A percentile compares a stretch with the other conserved stretches of the same genome.
phyloP scores from a whole-genome alignment of 1,140 invertebrate genomes.

The Mactra quadrangularis region DNA sequence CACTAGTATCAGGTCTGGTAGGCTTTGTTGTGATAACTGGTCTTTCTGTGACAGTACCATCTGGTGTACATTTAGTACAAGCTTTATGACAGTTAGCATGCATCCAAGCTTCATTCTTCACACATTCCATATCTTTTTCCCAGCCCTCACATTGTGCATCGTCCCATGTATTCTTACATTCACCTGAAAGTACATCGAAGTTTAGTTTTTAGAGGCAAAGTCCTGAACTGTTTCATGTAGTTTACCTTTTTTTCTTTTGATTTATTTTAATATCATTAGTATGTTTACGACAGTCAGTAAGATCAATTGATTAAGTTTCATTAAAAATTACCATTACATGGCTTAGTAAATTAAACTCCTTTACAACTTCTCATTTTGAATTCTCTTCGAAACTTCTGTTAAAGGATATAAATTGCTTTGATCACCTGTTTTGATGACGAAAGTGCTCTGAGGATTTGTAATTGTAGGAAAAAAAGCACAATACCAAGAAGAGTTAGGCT shows the following conservation, averaged over 20 bases:
- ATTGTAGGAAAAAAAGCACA: too few relatives aligned
- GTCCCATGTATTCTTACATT: conserved; percentile 59
- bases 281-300: not conserved
- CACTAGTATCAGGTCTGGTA: not conserved
- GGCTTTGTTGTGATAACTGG: not conserved
- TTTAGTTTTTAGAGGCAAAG: not conserved
- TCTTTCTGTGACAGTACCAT: not conserved
- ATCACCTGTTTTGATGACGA: too few relatives aligned
- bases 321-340: too few relatives aligned
- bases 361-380: too few relatives aligned
- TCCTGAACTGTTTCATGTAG: not conserved
- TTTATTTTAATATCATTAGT: not conserved
- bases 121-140: conserved; percentile 52
- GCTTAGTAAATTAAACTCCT: too few relatives aligned
- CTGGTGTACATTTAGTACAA: conserved; percentile 11
- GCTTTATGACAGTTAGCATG: conserved; percentile 41
- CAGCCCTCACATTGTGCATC: conserved; percentile 52
- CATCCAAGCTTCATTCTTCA: conserved; percentile 58
- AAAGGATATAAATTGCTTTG: too few relatives aligned
- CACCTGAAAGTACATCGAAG: conserved; percentile 23
- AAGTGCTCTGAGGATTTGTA: too few relatives aligned
- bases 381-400: too few relatives aligned
- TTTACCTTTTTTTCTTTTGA: not conserved
- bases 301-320: too few relatives aligned
- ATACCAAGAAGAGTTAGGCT: too few relatives aligned